These are phyloP conservation scores for Melanotaenia trifasciata DNA, from an alignment of 2,797 vertebrate species.

Conservation along the genomic window DNA sequence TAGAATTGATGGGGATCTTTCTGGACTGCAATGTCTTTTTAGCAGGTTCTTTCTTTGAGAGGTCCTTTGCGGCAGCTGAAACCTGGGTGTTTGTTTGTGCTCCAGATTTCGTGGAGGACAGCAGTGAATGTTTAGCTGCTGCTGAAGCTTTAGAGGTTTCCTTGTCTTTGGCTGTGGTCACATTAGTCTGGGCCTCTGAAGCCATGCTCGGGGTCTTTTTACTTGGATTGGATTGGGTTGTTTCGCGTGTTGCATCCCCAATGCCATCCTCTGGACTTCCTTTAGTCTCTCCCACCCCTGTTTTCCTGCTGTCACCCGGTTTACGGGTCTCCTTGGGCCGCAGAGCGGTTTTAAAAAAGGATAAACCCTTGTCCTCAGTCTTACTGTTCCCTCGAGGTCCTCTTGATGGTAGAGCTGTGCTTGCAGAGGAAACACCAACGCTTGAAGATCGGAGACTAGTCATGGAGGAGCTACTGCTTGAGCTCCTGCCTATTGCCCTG, in stretches of 20 bases:
- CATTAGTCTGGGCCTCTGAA: slow-evolving; percentile 72
- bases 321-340: slow-evolving; percentile 93
- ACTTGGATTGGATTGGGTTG: slow-evolving; percentile 41
- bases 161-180: slow-evolving; percentile 83
- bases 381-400: slow-evolving; percentile 89
- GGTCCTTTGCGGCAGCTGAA: slow-evolving; percentile 83
- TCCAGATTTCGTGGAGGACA: slow-evolving; percentile 87
- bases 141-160: slow-evolving; percentile 82
- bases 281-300: slow-evolving; percentile 74
- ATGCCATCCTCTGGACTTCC: slow-evolving; percentile 72
- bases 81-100: slow-evolving; percentile 79
- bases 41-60: slow-evolving; percentile 77
- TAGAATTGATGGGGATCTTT: slow-evolving; percentile 86
- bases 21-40: slow-evolving; percentile 87
- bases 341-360: slow-evolving; percentile 95
- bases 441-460: slow-evolving; percentile 90
- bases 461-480: slow-evolving; percentile 90
- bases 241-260: slow-evolving; percentile 61
- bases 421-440: slow-evolving; percentile 46
- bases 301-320: slow-evolving; percentile 89
- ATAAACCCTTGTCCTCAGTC: slow-evolving; percentile 94
- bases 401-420: slow-evolving; percentile 56
- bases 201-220: slow-evolving; percentile 75
- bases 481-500: slow-evolving; percentile 84
- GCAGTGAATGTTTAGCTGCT: slow-evolving; percentile 87